Conservation (phyloP, 2,113 vertebrate genomes). For the Pangasianodon gigas region DNA sequence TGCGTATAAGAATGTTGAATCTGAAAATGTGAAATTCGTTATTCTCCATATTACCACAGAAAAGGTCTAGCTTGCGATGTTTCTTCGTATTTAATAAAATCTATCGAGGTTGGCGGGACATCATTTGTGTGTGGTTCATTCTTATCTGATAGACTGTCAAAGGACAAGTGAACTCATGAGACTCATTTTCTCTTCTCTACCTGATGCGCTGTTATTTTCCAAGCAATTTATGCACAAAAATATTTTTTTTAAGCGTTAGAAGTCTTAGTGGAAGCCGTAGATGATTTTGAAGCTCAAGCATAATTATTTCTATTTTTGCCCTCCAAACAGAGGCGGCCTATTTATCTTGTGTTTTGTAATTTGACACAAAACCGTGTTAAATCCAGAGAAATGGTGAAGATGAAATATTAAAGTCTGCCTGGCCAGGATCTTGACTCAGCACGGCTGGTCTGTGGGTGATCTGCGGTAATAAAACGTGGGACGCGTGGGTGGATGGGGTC, state of each 20-base stretch:
- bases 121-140: constrained; percentile 34
- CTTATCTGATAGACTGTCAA: constrained; percentile 44
- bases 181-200: constrained; percentile 31
- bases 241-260: neutral
- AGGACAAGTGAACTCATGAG: constrained; percentile 49
- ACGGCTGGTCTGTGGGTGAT: constrained; percentile 44
- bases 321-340: constrained; percentile 48
- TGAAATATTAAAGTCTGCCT: constrained; percentile 54
- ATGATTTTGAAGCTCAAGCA: constrained; percentile 18
- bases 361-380: constrained; percentile 56
- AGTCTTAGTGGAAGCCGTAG: constrained; percentile 7
- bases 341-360: constrained; percentile 57
- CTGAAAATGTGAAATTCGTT: constrained; percentile 35
- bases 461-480: constrained; percentile 44
- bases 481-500: constrained; percentile 1
- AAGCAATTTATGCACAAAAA: constrained; percentile 22
- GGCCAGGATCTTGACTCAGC: constrained; percentile 44
- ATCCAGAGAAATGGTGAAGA: constrained; percentile 44
- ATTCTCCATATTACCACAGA: constrained; percentile 18
- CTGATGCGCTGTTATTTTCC: constrained; percentile 41
- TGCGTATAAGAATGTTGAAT: constrained; percentile 10
- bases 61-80: constrained; percentile 38
- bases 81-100: constrained; percentile 34
- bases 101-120: constrained; percentile 39
- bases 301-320: constrained; percentile 49